Percentiles rank a stretch among this genome's conserved stretches.
Evolutionary conservation across 2,797 vertebrate genomes (phyloP).

Genomic region (Hemibagrus guttatus): DNA sequence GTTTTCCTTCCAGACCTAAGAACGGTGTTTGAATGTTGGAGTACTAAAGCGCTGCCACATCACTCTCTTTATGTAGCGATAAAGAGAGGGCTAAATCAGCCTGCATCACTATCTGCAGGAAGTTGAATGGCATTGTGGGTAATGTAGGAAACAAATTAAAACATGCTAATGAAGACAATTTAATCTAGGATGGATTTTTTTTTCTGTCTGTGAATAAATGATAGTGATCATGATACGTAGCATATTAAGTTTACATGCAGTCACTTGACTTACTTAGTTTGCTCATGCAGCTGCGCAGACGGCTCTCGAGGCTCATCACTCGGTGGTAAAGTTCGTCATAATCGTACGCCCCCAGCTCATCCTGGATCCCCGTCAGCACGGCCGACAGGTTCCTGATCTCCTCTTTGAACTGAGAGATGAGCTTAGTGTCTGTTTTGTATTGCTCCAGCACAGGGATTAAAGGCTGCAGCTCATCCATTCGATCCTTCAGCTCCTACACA

Average conservation of each 20-base stretch:
- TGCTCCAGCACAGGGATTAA: constrained; percentile 97
- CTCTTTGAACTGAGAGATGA: constrained; percentile 97
- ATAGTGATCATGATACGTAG: neutral
- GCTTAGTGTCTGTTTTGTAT: constrained; percentile 94
- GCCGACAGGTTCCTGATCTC: constrained; percentile 93
- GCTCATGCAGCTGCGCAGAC: constrained; percentile 96
- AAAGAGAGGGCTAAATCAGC: no score
- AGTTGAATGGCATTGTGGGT: neutral
- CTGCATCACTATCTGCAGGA: no score
- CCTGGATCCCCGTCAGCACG: constrained; percentile 90
- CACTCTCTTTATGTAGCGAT: no score
- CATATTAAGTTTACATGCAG: neutral
- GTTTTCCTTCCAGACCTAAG: neutral
- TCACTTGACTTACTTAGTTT: constrained; percentile 90
- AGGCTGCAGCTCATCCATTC: constrained; percentile 95
- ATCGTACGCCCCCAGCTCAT: constrained; percentile 94
- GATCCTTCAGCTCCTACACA: constrained; percentile 90
- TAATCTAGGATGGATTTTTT: neutral
- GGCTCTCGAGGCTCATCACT: constrained; percentile 89
- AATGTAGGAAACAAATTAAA: neutral
- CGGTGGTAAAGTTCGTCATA: constrained; percentile 94
- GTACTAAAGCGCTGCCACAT: no score
- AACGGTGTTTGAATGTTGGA: neutral
- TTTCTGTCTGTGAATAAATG: no score
- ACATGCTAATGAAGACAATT: neutral